Conservation (phyloP, 2,888 invertebrate species). For the Reticulitermes lucifugus region DNA sequence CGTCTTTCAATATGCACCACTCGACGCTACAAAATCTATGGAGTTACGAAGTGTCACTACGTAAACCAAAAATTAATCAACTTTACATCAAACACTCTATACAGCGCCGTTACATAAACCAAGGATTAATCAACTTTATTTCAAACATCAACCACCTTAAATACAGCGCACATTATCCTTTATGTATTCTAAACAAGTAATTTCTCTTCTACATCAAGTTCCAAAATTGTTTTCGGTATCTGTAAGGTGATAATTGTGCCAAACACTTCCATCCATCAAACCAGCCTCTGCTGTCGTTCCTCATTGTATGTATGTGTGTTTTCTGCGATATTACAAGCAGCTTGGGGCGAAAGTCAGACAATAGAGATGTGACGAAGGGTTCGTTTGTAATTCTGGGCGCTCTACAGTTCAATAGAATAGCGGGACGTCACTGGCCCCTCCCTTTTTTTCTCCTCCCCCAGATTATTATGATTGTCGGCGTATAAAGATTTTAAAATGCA, state of each 20-base stretch:
- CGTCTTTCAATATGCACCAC: background rate
- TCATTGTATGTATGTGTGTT: constrained; percentile 33
- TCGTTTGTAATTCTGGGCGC: constrained; percentile 4
- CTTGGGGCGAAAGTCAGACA: constrained; percentile 27
- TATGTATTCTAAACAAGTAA: background rate
- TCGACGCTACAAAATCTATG: too few relatives aligned
- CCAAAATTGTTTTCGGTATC: constrained; percentile 16
- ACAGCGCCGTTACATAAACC: background rate
- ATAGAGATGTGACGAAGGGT: background rate
- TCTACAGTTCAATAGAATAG: background rate
- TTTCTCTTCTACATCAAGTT: background rate
- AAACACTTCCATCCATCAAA: constrained; percentile 44
- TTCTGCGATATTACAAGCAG: constrained; percentile 40
- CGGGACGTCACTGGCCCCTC: constrained; percentile 22
- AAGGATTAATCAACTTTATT: too few relatives aligned
- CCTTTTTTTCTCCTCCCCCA: constrained; percentile 1
- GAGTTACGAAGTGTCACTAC: too few relatives aligned
- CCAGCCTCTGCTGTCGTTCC: constrained; percentile 39
- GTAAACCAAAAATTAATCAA: background rate
- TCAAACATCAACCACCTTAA: too few relatives aligned
- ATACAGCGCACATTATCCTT: too few relatives aligned
- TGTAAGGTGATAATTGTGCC: constrained; percentile 11
- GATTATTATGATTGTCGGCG: constrained; percentile 40
- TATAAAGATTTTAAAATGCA: constrained; percentile 51
- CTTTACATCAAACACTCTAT: background rate